Conservation (phyloP, 2,113 vertebrate species). For the Hemichromis elongatus region DNA sequence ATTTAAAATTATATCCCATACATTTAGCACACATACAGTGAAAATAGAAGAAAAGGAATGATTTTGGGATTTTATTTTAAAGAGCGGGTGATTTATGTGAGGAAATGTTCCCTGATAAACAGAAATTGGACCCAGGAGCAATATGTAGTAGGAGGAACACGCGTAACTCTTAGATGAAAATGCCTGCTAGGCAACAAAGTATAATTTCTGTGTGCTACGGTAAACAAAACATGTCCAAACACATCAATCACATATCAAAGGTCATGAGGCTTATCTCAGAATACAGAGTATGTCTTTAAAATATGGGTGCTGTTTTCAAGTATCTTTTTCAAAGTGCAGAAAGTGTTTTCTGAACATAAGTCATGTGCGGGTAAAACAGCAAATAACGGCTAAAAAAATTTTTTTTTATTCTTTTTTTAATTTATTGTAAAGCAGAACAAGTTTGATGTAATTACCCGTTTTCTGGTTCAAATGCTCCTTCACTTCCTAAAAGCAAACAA, state of each 20-base stretch:
- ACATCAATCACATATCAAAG: background rate
- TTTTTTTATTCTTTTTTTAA: background rate
- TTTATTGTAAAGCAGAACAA: background rate
- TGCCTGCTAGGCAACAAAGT: background rate
- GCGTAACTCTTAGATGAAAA: background rate
- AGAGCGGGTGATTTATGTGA: background rate
- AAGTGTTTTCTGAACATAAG: background rate
- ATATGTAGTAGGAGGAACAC: background rate
- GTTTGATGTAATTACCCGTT: background rate
- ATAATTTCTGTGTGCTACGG: background rate
- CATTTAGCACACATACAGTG: background rate
- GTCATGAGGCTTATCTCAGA: background rate
- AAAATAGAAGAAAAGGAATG: background rate
- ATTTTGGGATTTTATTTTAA: background rate
- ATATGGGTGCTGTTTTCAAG: background rate
- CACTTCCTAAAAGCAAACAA: background rate
- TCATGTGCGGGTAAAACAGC: background rate
- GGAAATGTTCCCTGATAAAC: background rate
- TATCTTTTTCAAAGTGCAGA: background rate
- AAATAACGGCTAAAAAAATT: background rate
- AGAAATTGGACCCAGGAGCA: background rate
- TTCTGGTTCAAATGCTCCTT: background rate
- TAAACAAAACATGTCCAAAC: background rate
- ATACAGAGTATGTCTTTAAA: background rate
- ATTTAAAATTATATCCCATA: background rate